Percentiles rank a stretch among this genome's conserved stretches.
Evolutionary conservation across 1,140 invertebrate species (phyloP).

Genomic region (Phenacoccus solenopsis): DNA sequence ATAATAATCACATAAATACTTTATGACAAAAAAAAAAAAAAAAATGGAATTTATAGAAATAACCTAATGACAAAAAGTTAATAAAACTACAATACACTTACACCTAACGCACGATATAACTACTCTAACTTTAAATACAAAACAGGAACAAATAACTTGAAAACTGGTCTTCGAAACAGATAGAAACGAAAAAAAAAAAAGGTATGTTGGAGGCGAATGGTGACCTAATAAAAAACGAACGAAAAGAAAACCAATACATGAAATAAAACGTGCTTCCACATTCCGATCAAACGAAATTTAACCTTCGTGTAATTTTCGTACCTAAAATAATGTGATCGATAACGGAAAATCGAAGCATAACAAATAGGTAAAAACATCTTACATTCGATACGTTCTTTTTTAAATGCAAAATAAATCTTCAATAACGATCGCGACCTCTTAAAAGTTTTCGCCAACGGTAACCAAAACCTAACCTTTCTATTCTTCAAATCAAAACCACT

Average conservation of each 20-base stretch:
- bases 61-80: neutral
- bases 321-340: neutral
- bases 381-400: too few species aligned
- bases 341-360: too few species aligned
- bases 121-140: neutral
- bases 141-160: conserved; percentile 14
- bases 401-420: too few species aligned
- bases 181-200: neutral
- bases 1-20: conserved; percentile 2
- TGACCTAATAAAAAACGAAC: neutral
- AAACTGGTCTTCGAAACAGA: neutral
- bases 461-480: too few species aligned
- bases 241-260: neutral
- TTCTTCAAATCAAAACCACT: too few species aligned
- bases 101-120: neutral
- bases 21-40: neutral
- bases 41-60: conserved; percentile 13
- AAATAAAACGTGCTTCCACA: neutral
- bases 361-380: too few species aligned
- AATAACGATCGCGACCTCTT: too few species aligned
- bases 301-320: neutral
- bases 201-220: neutral
- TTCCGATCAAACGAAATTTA: too few species aligned
- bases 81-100: neutral
- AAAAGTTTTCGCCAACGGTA: too few species aligned